Conservation (phyloP, 2,113 vertebrate genomes). For the Passer montanus region DNA sequence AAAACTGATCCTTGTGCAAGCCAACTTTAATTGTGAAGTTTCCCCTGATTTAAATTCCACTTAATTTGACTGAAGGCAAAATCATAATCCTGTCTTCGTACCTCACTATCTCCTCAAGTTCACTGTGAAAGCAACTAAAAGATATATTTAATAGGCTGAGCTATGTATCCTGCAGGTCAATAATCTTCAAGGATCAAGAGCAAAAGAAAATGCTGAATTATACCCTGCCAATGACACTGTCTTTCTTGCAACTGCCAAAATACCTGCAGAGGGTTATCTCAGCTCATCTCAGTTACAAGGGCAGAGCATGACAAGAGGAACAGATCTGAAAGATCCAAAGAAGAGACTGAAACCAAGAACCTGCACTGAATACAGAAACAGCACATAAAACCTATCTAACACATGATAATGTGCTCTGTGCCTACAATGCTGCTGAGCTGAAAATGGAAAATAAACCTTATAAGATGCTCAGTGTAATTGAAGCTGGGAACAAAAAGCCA, state of each 20-base stretch:
- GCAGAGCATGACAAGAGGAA: slow-evolving; percentile 1
- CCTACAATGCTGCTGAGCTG: neutral
- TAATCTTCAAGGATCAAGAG: neutral
- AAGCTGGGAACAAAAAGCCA: neutral
- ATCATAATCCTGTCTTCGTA: neutral
- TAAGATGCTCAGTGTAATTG: neutral
- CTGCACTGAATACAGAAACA: neutral
- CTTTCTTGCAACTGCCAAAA: neutral
- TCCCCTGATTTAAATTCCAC: neutral
- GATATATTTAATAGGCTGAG: neutral
- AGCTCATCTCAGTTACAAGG: slow-evolving; percentile 27
- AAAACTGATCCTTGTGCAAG: neutral
- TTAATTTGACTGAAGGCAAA: neutral
- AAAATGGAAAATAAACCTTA: neutral
- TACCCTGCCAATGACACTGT: neutral
- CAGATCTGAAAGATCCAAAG: slow-evolving; percentile 17
- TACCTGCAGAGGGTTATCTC: slow-evolving; percentile 10
- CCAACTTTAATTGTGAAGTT: neutral
- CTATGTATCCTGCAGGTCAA: neutral
- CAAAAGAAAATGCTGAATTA: slow-evolving; percentile 32
- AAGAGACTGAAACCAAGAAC: neutral
- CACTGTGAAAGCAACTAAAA: neutral
- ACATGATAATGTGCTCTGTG: neutral
- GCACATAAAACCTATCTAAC: neutral
- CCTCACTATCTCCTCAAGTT: neutral